These are phyloP conservation scores for Polypedilum pembai DNA, from an alignment of 1,140 invertebrate species.

Conservation along the genomic window DNA sequence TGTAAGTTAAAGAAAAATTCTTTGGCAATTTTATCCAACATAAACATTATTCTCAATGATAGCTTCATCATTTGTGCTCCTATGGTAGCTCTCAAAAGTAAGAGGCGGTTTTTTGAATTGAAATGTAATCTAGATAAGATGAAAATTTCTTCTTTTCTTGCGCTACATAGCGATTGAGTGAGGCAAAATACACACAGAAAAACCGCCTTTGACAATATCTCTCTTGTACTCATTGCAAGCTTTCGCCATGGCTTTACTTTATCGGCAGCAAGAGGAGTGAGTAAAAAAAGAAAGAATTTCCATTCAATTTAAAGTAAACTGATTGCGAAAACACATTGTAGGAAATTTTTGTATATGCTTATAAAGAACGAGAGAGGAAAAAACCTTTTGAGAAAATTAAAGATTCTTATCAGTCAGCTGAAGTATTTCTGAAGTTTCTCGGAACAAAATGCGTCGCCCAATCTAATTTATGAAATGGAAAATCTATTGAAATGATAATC, in stretches of 20 bases:
- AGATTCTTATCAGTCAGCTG: conserved; percentile 27
- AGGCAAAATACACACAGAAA: conserved; percentile 6
- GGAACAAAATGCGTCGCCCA: neutral
- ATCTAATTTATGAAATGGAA: conserved; percentile 15
- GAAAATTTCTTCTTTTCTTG: conserved; percentile 9
- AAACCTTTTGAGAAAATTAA: conserved; percentile 24
- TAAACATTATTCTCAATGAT: neutral
- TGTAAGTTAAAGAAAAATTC: neutral
- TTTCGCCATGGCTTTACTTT: neutral
- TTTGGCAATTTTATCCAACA: neutral
- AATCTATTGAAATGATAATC: conserved; percentile 18
- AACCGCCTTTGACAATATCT: conserved; percentile 11
- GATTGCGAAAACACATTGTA: neutral
- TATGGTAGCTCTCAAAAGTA: too few relatives aligned
- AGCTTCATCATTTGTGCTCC: too few relatives aligned
- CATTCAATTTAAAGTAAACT: too few relatives aligned
- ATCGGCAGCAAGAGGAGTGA: neutral
- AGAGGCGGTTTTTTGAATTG: too few relatives aligned
- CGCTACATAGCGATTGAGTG: neutral
- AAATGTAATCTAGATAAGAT: conserved; percentile 10
- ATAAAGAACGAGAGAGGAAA: neutral
- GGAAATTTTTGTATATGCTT: neutral
- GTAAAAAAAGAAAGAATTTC: neutral
- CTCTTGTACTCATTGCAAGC: neutral
- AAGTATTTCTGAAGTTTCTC: neutral